phyloP scores from a whole-genome alignment of 2,113 vertebrate species.

The Campylorhamphus procurvoides region DNA sequence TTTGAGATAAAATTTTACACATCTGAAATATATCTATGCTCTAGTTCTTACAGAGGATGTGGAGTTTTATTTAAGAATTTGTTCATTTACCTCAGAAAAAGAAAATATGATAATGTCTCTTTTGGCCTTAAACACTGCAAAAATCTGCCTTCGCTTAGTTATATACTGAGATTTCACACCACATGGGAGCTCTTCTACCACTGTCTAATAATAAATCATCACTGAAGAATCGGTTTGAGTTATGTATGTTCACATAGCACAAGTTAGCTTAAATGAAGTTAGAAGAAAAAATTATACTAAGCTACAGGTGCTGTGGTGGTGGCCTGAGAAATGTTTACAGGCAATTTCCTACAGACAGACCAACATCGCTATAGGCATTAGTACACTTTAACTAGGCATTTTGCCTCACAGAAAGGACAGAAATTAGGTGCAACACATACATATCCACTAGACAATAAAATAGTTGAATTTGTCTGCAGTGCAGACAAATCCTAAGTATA shows the following conservation, averaged over 20 bases:
- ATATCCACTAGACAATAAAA: not conserved
- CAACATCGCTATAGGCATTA: not conserved
- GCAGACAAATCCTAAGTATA: not conserved
- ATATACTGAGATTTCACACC: not conserved
- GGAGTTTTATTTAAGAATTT: not conserved
- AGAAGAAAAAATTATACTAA: not conserved
- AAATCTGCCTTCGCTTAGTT: not conserved
- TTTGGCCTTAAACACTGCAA: not conserved
- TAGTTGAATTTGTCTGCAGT: not conserved
- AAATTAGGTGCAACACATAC: not conserved
- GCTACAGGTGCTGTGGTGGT: not conserved
- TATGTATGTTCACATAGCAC: not conserved
- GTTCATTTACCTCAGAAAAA: not conserved
- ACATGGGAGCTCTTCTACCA: not conserved
- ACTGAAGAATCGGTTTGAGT: not conserved
- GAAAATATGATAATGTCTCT: not conserved
- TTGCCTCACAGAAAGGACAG: not conserved
- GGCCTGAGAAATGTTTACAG: not conserved
- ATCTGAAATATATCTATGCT: not conserved
- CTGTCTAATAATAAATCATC: not conserved
- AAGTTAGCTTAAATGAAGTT: not conserved
- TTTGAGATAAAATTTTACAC: not conserved
- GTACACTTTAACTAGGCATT: not conserved
- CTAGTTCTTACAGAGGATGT: not conserved
- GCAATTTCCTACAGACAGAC: not conserved